Base-by-base conservation (phyloP, 2,113 vertebrate species). In the Dermatemys mawii region DNA sequence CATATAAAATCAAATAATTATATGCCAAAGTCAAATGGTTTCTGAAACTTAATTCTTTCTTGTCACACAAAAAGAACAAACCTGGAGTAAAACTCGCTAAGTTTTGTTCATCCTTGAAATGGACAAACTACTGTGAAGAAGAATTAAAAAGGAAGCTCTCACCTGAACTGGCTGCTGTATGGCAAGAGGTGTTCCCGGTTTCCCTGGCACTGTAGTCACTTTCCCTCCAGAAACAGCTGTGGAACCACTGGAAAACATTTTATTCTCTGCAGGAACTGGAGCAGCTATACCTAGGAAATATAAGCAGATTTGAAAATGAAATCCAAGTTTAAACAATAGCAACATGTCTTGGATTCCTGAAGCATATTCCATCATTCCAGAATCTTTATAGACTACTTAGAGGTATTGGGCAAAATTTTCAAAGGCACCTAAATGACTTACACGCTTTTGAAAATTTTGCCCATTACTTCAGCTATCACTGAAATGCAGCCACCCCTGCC, bases 141-240 rank as follows among this genome's bases (percentile, higher is more conserved):
- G 0, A 3, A 1, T 1, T 5, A 7, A 10, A 41, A 67, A 11
- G 0, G 14, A 9, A 70, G 10, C 10, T 29, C 95, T 70, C 67
- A 99, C 98, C 98, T 98, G 98, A 86, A 97, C 96, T 79, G 98
- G 96, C 94, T 98, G 98, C 46, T 96, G 98, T 93, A 98, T 94
- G 87, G 97, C 96, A 63, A 98, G 95, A 46, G 97, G 81, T 70
- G 96, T 90, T 35, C 97, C 97, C 46, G 98, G 93, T 92, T 99
- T 98, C 87, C 98, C 97, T 84, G 96, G 96, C 83, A 97, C 91
- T 0, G 93, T 57, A 2, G 81, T 22, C 5, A 44, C 63, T 87
- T 97, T 98, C 95, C 98, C 98, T 49, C 96, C 95, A 84, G 97
- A 93, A 92, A 97, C 91, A 8, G 94, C 90, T 3, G 98, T 95